Evolutionary conservation across 2,113 vertebrate genomes (phyloP).

Genomic region (Cephalopterus ornatus): DNA sequence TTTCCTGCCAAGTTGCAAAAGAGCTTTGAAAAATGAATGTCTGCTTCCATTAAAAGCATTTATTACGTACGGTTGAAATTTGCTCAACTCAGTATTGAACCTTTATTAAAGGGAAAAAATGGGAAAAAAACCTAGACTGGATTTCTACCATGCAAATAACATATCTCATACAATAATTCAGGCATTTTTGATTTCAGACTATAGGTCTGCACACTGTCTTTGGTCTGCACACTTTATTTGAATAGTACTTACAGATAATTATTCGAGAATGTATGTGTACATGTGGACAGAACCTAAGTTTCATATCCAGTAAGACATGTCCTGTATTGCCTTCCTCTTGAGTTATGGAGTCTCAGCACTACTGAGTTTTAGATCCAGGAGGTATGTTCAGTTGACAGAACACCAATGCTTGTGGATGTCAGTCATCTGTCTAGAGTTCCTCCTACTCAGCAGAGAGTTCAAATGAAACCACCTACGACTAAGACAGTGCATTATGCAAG

Average conservation of each 20-base stretch:
- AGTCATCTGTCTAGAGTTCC: not conserved
- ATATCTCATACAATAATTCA: not conserved
- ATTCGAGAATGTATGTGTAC: not conserved
- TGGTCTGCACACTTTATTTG: not conserved
- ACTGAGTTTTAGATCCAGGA: not conserved
- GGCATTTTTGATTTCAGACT: not conserved
- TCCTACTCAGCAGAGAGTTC: not conserved
- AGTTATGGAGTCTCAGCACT: not conserved
- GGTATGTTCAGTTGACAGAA: not conserved
- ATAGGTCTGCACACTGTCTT: not conserved
- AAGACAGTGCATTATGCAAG: not conserved
- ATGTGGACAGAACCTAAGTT: not conserved
- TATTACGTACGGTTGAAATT: not conserved
- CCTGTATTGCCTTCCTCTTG: not conserved
- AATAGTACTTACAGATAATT: not conserved
- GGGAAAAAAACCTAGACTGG: not conserved
- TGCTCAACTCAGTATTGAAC: not conserved
- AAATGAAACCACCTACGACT: not conserved
- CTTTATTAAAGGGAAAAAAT: not conserved
- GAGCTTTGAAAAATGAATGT: not conserved
- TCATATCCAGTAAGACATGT: not conserved
- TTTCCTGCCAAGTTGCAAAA: not conserved
- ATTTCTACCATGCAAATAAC: not conserved
- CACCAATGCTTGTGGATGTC: not conserved
- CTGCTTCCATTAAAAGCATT: not conserved